A percentile compares a stretch with the other conserved stretches of the same genome.
phyloP scores from a whole-genome alignment of 1,140 invertebrate genomes.

The Zaprionus capensis region DNA sequence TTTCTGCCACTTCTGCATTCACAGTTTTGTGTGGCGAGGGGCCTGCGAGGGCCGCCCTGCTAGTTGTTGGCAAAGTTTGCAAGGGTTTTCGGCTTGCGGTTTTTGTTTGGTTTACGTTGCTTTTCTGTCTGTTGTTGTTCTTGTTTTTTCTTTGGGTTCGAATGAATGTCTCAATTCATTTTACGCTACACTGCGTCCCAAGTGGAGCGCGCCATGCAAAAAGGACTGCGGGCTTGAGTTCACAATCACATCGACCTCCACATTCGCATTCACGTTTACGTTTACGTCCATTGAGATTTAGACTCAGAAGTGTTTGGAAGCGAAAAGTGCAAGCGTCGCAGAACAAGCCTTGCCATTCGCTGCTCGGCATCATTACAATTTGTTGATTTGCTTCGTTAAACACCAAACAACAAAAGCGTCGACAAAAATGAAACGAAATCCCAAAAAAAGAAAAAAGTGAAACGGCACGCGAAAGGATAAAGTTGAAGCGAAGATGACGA shows the following conservation, averaged over 20 bases:
- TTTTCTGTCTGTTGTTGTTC: slow-evolving; percentile 22
- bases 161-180: slow-evolving; percentile 81
- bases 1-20: slow-evolving; percentile 76
- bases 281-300: slow-evolving; percentile 20
- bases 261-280: slow-evolving; percentile 16
- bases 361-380: slow-evolving; percentile 76
- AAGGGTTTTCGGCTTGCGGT: slow-evolving; percentile 46
- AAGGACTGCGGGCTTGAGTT: slow-evolving; percentile 71
- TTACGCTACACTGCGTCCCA: slow-evolving; percentile 76
- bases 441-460: slow-evolving; percentile 51
- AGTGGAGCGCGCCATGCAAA: slow-evolving; percentile 77
- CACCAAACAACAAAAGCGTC: slow-evolving; percentile 70
- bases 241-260: slow-evolving; percentile 34
- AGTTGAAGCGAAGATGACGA: slow-evolving; percentile 50
- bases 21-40: slow-evolving; percentile 31
- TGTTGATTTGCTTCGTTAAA: slow-evolving; percentile 83
- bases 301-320: slow-evolving; percentile 11
- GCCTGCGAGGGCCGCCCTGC: slow-evolving; percentile 1
- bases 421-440: slow-evolving; percentile 14
- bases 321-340: slow-evolving; percentile 75
- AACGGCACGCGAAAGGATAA: slow-evolving; percentile 63
- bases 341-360: slow-evolving; percentile 52
- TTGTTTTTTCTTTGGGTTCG: slow-evolving; percentile 39
- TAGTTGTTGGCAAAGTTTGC: slow-evolving; percentile 60
- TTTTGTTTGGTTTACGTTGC: slow-evolving; percentile 11